Evolutionary conservation across 2,113 vertebrate species (phyloP).

Genomic region (Bos indicus): DNA sequence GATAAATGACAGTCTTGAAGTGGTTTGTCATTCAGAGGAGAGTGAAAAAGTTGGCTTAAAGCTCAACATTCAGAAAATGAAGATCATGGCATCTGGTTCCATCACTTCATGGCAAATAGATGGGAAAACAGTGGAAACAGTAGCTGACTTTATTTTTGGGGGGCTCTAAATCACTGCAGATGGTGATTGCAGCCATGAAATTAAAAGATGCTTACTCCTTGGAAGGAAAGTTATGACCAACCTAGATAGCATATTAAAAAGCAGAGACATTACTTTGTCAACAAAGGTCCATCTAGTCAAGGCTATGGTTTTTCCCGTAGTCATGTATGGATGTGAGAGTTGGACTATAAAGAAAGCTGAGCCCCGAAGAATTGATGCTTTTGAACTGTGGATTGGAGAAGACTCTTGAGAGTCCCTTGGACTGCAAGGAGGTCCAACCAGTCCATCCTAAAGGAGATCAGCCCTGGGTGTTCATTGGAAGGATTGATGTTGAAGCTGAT

Average conservation of each 20-base stretch:
- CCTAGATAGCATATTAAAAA: neutral
- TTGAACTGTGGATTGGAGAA: neutral
- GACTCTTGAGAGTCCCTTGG: neutral
- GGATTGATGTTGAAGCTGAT: neutral
- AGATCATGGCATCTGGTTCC: neutral
- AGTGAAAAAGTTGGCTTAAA: neutral
- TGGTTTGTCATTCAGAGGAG: neutral
- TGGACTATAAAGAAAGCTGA: neutral
- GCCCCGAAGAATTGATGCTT: neutral
- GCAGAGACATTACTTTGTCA: neutral
- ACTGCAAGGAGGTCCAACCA: neutral
- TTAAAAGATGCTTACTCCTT: neutral
- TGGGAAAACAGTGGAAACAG: neutral
- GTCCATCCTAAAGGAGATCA: neutral
- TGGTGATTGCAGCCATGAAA: neutral
- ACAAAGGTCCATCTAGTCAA: neutral
- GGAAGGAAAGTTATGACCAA: neutral
- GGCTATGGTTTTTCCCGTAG: neutral
- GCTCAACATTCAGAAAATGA: neutral
- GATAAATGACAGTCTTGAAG: neutral
- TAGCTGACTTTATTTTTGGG: too few relatives aligned
- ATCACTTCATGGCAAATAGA: neutral
- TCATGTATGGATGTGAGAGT: neutral
- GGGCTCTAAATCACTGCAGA: neutral
- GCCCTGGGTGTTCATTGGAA: neutral